A percentile compares a stretch with the other conserved stretches of the same genome.
Evolutionary conservation across 2,888 invertebrate genomes (phyloP).

Genomic region (Sericinus montela): DNA sequence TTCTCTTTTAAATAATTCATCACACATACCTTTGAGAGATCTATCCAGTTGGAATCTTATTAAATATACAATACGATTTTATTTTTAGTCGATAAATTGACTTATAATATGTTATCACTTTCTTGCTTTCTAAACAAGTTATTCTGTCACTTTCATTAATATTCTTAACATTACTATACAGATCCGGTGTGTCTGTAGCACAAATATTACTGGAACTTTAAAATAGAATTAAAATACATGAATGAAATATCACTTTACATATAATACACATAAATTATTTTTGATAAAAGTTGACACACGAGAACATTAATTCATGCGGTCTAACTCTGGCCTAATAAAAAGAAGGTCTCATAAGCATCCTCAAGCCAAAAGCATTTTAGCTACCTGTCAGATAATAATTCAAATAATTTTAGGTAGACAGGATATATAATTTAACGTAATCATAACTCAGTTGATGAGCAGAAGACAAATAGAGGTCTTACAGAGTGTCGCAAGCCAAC

Average conservation of each 20-base stretch:
- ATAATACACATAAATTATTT: conserved; percentile 5
- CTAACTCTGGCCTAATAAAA: conserved; percentile 15
- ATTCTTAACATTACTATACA: conserved; percentile 8
- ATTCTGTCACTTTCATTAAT: conserved; percentile 18
- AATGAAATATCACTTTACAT: conserved; percentile 12
- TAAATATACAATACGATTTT: conserved; percentile 2
- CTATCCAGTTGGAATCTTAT: conserved; percentile 14
- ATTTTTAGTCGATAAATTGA: conserved; percentile 21
- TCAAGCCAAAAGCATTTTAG: conserved; percentile 41
- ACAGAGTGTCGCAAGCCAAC: conserved; percentile 2
- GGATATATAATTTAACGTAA: conserved; percentile 5
- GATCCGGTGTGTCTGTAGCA: conserved; percentile 14
- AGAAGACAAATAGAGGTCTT: neutral
- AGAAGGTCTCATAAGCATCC: conserved; percentile 24
- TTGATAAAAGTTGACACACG: neutral
- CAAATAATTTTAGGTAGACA: conserved; percentile 8
- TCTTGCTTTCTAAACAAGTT: conserved; percentile 24
- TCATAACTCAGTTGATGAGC: conserved; percentile 11
- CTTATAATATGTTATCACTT: conserved; percentile 18
- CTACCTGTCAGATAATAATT: conserved; percentile 40
- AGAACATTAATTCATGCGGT: conserved; percentile 7
- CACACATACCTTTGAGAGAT: conserved; percentile 29
- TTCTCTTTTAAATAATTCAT: conserved; percentile 54
- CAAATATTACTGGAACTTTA: conserved; percentile 6
- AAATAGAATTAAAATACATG: conserved; percentile 11